phyloP scores from a whole-genome alignment of 2,888 invertebrate species.

The Lasioglossum morio region DNA sequence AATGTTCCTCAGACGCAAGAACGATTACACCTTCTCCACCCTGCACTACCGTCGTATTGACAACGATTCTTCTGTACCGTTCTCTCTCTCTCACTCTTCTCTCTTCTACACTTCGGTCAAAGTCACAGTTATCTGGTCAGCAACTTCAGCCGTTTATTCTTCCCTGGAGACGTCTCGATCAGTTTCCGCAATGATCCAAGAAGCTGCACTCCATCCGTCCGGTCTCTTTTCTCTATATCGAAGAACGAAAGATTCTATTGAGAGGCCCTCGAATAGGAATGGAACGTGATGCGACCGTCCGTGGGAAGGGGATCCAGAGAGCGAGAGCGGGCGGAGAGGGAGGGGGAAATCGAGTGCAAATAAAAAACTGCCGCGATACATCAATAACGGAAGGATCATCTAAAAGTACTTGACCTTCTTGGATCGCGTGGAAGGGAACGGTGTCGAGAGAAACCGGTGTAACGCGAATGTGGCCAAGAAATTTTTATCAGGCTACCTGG shows the following conservation, averaged over 20 bases:
- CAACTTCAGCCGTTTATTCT: not conserved
- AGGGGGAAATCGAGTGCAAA: not conserved
- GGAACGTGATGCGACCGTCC: not conserved
- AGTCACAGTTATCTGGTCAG: not conserved
- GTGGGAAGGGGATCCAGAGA: not conserved
- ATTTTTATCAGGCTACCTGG: constrained; percentile 54
- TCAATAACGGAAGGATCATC: constrained; percentile 34
- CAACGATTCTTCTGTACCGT: not conserved
- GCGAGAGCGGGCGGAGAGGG: not conserved
- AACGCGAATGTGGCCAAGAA: constrained; percentile 38
- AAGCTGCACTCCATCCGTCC: not conserved
- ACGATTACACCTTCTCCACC: constrained; percentile 37
- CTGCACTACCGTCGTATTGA: constrained; percentile 17
- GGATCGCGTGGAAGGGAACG: constrained; percentile 40
- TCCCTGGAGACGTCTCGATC: not conserved
- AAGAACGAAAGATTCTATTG: constrained; percentile 43
- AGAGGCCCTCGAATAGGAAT: constrained; percentile 2
- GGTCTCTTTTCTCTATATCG: constrained; percentile 29
- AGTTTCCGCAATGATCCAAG: not conserved
- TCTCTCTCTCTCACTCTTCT: not conserved
- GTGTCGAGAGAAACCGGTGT: constrained; percentile 47
- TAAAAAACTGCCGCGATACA: constrained; percentile 2
- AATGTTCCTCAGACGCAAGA: constrained; percentile 31
- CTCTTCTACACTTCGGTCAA: not conserved
- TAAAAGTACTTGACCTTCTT: constrained; percentile 53